Evolutionary conservation across 23 tunicate genomes (phyloP).

Genomic region (Ascidia mentula): DNA sequence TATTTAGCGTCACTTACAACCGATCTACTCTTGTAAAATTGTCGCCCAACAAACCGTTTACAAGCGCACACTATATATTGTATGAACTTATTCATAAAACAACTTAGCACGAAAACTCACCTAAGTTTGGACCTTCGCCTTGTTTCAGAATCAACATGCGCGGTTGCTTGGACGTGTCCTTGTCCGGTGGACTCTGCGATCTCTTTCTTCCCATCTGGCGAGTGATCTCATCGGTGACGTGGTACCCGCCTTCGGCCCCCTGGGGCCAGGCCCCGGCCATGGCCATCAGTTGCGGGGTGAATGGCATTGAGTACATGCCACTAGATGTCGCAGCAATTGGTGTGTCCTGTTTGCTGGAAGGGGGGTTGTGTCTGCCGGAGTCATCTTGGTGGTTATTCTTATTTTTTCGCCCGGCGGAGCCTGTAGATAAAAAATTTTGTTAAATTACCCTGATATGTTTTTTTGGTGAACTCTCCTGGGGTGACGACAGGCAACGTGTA

Average conservation of each 20-base stretch:
- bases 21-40: too few species aligned
- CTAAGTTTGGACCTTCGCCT: slow-evolving; percentile 90
- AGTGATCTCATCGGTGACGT: slow-evolving; percentile 17
- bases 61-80: too few species aligned
- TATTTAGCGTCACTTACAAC: too few species aligned
- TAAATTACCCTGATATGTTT: background rate
- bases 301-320: slow-evolving; percentile 11
- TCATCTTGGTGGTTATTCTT: background rate
- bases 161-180: slow-evolving; percentile 49
- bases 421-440: background rate
- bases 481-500: too few species aligned
- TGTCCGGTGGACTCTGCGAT: slow-evolving; percentile 60
- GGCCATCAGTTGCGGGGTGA: slow-evolving; percentile 47
- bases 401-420: background rate
- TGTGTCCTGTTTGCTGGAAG: background rate
- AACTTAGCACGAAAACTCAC: slow-evolving; percentile 27
- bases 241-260: background rate
- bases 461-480: background rate
- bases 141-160: slow-evolving; percentile 81
- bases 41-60: too few species aligned
- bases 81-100: too few species aligned
- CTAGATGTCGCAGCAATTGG: background rate
- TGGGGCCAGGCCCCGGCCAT: slow-evolving; percentile 26
- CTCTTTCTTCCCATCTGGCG: slow-evolving; percentile 42
- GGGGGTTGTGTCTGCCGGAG: slow-evolving; percentile 1